Evolutionary conservation across 2,113 vertebrate species (phyloP).

Genomic region (Phyllostomus discolor): DNA sequence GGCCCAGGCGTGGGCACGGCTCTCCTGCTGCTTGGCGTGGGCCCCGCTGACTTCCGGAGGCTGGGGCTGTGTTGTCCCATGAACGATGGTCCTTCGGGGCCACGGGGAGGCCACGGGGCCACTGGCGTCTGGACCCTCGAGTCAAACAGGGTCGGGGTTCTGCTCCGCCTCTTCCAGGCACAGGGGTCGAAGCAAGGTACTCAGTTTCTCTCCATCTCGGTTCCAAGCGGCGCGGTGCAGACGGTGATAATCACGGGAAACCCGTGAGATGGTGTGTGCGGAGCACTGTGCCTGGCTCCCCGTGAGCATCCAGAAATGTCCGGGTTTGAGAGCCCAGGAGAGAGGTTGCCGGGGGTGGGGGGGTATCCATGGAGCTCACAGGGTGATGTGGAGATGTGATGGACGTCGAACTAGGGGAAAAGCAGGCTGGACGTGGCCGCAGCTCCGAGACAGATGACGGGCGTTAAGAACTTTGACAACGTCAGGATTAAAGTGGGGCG

Average conservation of each 20-base stretch:
- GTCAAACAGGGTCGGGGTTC: neutral
- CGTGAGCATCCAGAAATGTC: neutral
- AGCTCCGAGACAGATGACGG: too few species aligned
- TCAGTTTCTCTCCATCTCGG: neutral
- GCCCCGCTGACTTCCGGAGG: neutral
- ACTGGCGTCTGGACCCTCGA: accelerated
- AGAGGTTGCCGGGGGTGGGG: neutral
- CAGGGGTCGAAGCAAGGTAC: neutral
- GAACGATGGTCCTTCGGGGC: neutral
- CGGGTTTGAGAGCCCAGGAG: neutral
- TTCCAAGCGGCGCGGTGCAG: neutral
- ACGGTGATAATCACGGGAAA: neutral
- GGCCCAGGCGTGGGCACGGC: neutral
- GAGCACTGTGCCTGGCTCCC: accelerated
- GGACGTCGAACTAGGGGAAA: neutral
- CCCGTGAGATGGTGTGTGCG: neutral
- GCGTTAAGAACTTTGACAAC: neutral
- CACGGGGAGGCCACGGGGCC: accelerated
- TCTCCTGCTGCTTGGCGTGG: neutral
- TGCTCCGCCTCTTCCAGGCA: neutral
- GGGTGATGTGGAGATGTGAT: neutral
- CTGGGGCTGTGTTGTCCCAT: accelerated
- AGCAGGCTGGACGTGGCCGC: too few species aligned
- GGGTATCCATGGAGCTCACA: neutral
- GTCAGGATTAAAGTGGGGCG: neutral